Base-by-base conservation (phyloP, 2,113 vertebrate genomes). In the Percopsis transmontana region DNA sequence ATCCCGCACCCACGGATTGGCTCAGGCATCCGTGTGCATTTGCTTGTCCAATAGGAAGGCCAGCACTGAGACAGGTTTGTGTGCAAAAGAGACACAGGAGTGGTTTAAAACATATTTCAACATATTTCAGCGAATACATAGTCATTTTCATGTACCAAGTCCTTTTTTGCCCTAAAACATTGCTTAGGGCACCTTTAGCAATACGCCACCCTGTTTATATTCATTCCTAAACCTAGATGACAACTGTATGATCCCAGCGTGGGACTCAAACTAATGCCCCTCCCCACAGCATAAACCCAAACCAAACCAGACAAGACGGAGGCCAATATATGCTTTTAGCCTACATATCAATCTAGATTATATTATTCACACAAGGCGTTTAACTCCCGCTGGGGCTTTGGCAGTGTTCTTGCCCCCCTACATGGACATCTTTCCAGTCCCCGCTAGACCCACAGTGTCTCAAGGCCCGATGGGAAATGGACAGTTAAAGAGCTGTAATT, bases 401-500 rank as follows among this genome's bases (percentile, higher is more conserved):
- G 79, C 69, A 68, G 67, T 52, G 54, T 48, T 63, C 48, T 33
- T 27, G 62, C 59, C 62, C 76, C 66, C 74, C 76, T 69, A 72
- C 45, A 24, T 76, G 59, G 73, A 80, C 70, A 33, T 58, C 60
- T 13, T 71, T 77, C 74, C 66, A 69, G 66, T 84, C 79, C 59
- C 45, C 59, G 33, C 44, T 12, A 52, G 45, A 2, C 83, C 71
- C 44, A 65, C 80, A 65, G 78, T 79, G 73, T 87, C 82, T 87
- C 68, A 80, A 81, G 82, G 79, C 84, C 84, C 88, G 77, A 71
- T 84, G 83, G 89, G 87, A 89, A 85, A 85, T 83, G 65, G 81
- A 79, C 81, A 70, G 84, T 82, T 69, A 80, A 81, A 89, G 83
- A 80, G 74, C 82, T 85, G 88, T 90, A 89, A 91, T 91, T 89